Percentiles rank a stretch among this genome's conserved stretches.
These are phyloP conservation scores for Crocodylus rhombifer DNA, from an alignment of 2,797 vertebrate species.

Conservation along the genomic window DNA sequence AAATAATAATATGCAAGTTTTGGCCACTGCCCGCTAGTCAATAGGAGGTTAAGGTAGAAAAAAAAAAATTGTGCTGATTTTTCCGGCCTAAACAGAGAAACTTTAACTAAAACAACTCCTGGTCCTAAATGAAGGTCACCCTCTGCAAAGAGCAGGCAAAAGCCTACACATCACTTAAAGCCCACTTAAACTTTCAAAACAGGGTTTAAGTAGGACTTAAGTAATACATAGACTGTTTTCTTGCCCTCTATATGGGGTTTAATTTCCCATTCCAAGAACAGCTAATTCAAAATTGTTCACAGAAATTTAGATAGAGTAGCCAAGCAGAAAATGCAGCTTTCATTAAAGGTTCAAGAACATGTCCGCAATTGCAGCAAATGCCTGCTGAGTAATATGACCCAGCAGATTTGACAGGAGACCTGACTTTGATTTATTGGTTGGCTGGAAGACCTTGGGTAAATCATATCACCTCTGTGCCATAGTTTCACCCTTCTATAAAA, in stretches of 20 bases:
- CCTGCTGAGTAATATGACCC: neutral
- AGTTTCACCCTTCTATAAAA: neutral
- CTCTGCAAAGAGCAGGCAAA: neutral
- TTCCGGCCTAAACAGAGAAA: neutral
- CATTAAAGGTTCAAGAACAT: neutral
- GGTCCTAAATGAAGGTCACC: neutral
- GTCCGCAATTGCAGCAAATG: neutral
- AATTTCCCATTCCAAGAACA: neutral
- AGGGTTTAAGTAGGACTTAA: neutral
- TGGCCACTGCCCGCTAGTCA: neutral
- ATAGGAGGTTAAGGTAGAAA: neutral
- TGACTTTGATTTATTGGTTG: neutral
- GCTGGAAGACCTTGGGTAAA: neutral
- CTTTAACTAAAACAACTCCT: neutral
- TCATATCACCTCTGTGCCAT: neutral
- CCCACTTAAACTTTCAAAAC: neutral
- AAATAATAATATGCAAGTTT: neutral
- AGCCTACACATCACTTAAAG: neutral
- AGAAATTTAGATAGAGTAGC: neutral
- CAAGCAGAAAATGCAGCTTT: neutral
- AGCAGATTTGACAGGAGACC: neutral
- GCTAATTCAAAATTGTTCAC: neutral
- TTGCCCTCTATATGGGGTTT: neutral
- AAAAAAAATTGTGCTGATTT: neutral
- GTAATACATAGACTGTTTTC: neutral